A percentile compares a stretch with the other conserved stretches of the same genome.
Conservation (phyloP, 2,797 vertebrate species). For the Dryobates pubescens region DNA sequence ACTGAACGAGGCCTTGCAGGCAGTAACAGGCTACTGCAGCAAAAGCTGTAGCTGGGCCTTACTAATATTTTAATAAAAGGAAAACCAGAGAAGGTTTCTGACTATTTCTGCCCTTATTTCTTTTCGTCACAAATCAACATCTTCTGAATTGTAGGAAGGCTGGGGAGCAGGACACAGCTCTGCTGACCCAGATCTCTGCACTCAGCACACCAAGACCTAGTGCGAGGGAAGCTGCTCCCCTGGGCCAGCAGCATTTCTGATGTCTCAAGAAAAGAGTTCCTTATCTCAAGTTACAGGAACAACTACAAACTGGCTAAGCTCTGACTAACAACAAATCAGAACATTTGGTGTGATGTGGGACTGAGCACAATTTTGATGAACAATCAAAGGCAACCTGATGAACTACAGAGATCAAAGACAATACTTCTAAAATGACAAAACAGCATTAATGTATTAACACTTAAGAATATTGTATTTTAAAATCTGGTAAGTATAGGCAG, state of each 20-base stretch:
- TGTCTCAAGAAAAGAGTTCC: neutral
- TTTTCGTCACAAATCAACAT: neutral
- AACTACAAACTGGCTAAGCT: neutral
- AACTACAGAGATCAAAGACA: neutral
- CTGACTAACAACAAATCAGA: neutral
- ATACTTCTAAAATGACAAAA: neutral
- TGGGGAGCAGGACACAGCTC: fast-evolving
- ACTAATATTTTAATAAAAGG: neutral
- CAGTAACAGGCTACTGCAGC: neutral
- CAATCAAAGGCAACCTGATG: neutral
- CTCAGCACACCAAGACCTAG: fast-evolving
- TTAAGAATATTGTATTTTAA: neutral
- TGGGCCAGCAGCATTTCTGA: neutral
- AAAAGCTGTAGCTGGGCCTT: neutral
- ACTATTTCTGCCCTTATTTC: neutral
- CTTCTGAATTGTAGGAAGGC: neutral
- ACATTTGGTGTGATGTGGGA: neutral
- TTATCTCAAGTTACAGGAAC: neutral
- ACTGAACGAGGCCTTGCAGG: neutral
- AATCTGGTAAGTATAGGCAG: neutral
- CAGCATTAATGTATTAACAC: neutral
- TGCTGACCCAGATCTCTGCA: neutral
- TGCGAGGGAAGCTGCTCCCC: fast-evolving
- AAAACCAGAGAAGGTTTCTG: neutral
- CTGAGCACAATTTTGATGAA: neutral